Conservation (phyloP, 2,797 vertebrate genomes). For the Tenualosa thibaudeaui region DNA sequence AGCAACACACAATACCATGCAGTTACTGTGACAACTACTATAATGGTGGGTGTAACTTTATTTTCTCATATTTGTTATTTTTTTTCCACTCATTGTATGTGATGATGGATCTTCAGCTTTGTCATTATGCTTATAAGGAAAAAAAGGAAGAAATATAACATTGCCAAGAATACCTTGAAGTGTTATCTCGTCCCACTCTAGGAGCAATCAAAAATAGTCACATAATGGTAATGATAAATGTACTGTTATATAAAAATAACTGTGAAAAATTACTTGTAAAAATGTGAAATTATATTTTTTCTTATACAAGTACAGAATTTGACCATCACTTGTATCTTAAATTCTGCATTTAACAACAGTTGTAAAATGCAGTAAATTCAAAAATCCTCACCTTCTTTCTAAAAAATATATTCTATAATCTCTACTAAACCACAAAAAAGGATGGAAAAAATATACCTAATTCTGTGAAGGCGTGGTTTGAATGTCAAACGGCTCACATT, state of each 20-base stretch:
- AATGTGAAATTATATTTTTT: background rate
- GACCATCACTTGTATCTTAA: background rate
- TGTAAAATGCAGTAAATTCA: constrained; percentile 4
- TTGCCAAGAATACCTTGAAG: background rate
- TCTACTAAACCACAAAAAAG: background rate
- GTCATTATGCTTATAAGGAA: background rate
- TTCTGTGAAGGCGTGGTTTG: constrained; percentile 22
- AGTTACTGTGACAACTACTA: too few species aligned
- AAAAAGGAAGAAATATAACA: background rate
- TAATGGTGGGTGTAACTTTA: too few species aligned
- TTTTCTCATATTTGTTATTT: background rate
- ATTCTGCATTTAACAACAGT: background rate
- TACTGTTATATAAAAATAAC: background rate
- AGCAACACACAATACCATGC: too few species aligned
- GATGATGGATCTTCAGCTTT: background rate
- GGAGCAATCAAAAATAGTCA: background rate
- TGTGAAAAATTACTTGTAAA: background rate
- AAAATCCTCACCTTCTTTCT: constrained; percentile 1
- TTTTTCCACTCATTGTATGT: background rate
- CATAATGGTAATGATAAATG: background rate
- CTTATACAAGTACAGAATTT: background rate
- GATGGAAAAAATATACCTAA: background rate
- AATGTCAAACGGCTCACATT: constrained; percentile 19
- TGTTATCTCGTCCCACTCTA: background rate
- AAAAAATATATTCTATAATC: constrained; percentile 18